phyloP scores from a whole-genome alignment of 2,113 vertebrate genomes.

The Sylvietta virens region DNA sequence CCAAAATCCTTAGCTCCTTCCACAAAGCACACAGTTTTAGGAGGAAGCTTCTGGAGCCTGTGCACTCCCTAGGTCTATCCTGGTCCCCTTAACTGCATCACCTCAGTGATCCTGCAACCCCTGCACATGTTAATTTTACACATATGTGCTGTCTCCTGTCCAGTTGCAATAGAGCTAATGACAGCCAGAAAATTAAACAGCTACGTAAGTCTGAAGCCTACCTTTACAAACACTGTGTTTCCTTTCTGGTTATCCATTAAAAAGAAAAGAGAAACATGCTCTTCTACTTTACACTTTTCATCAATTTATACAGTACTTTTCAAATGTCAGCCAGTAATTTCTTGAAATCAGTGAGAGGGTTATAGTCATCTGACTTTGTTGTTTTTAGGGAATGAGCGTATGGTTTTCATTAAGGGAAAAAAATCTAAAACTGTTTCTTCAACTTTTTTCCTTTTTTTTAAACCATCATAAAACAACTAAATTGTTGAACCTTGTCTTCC shows the following conservation, averaged over 20 bases:
- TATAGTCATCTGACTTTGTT: not conserved
- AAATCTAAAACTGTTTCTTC: not conserved
- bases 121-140: not conserved
- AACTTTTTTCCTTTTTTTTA: not conserved
- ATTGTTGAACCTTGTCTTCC: conserved; percentile 18
- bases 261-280: not conserved
- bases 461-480: not conserved
- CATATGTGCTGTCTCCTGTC: not conserved
- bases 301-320: not conserved
- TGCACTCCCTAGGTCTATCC: not conserved
- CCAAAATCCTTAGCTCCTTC: not conserved
- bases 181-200: not conserved
- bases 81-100: not conserved
- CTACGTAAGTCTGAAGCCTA: not conserved
- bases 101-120: not conserved
- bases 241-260: not conserved
- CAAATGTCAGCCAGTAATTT: not conserved
- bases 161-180: not conserved
- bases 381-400: not conserved
- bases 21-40: not conserved
- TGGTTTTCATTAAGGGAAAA: conserved; percentile 1
- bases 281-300: not conserved
- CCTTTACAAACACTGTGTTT: not conserved
- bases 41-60: not conserved
- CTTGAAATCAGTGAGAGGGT: not conserved